phyloP scores from a whole-genome alignment of 2,113 vertebrate genomes.

The Proteles cristata region DNA sequence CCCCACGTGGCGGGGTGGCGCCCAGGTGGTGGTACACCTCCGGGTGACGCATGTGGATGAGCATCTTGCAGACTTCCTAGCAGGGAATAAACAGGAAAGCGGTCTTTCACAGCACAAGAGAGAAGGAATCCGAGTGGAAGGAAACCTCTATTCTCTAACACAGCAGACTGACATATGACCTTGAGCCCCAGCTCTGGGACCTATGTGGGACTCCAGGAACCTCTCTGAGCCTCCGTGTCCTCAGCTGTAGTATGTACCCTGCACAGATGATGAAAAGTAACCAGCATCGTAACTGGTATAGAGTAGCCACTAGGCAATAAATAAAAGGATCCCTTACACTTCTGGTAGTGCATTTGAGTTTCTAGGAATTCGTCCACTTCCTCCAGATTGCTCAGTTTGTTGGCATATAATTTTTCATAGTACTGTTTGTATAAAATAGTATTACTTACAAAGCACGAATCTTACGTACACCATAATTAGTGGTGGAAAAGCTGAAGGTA shows the following conservation, averaged over 20 bases:
- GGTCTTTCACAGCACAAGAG: not conserved
- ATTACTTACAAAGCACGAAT: not conserved
- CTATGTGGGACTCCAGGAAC: not conserved
- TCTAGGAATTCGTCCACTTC: no score
- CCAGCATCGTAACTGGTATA: not conserved
- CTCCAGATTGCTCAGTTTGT: no score
- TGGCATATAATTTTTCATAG: no score
- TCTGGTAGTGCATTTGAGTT: no score
- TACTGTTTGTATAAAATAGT: not conserved
- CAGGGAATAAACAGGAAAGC: not conserved
- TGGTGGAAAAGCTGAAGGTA: not conserved
- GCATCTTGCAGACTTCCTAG: constrained; percentile 96
- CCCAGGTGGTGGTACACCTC: constrained; percentile 96
- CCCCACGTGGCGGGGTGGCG: constrained; percentile 93
- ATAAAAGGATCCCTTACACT: no score
- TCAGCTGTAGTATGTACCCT: not conserved
- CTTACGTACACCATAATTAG: not conserved
- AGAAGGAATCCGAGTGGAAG: not conserved
- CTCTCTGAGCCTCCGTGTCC: not conserved
- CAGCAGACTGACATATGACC: not conserved
- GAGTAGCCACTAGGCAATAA: not conserved
- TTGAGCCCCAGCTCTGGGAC: not conserved
- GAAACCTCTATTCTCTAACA: not conserved
- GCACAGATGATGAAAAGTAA: not conserved
- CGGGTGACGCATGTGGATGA: constrained; percentile 95